A percentile compares a stretch with the other conserved stretches of the same genome.
phyloP scores from a whole-genome alignment of 2,888 invertebrate genomes.

The Drosophila tanythrix region DNA sequence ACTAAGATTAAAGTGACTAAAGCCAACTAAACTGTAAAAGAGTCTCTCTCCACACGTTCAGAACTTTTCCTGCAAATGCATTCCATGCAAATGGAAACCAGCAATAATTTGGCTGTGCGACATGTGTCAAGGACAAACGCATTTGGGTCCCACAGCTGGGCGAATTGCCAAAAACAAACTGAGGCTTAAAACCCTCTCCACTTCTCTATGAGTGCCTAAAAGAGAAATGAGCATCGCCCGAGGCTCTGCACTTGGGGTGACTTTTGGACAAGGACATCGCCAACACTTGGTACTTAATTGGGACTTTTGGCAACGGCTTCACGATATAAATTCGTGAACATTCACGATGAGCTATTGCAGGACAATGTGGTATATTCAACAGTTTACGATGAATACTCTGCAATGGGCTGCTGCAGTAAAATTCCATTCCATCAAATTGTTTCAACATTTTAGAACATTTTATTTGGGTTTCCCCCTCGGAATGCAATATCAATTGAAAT shows the following conservation, averaged over 20 bases:
- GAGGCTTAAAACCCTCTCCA: neutral
- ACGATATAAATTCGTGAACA: constrained; percentile 53
- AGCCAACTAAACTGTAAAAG: neutral
- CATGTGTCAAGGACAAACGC: constrained; percentile 72
- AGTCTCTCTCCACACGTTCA: neutral
- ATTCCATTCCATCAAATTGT: neutral
- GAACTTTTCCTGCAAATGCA: constrained; percentile 26
- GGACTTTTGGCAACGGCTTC: constrained; percentile 2
- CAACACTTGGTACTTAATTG: constrained; percentile 48
- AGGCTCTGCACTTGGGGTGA: constrained; percentile 14
- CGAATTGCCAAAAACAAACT: constrained; percentile 46
- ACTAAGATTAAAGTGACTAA: neutral
- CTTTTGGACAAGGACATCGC: constrained; percentile 60
- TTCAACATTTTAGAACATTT: neutral
- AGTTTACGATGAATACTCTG: neutral
- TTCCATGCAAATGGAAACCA: constrained; percentile 20
- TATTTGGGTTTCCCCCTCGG: neutral
- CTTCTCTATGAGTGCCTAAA: constrained; percentile 23
- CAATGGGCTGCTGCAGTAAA: neutral
- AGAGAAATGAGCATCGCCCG: constrained; percentile 55
- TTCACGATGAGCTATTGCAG: neutral
- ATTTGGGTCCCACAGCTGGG: constrained; percentile 38
- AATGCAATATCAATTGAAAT: neutral
- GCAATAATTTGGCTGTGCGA: constrained; percentile 24
- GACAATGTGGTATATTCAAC: constrained; percentile 23